Evolutionary conservation across 2,888 invertebrate species (phyloP).

Genomic region (Tricholauxania praeusta): DNA sequence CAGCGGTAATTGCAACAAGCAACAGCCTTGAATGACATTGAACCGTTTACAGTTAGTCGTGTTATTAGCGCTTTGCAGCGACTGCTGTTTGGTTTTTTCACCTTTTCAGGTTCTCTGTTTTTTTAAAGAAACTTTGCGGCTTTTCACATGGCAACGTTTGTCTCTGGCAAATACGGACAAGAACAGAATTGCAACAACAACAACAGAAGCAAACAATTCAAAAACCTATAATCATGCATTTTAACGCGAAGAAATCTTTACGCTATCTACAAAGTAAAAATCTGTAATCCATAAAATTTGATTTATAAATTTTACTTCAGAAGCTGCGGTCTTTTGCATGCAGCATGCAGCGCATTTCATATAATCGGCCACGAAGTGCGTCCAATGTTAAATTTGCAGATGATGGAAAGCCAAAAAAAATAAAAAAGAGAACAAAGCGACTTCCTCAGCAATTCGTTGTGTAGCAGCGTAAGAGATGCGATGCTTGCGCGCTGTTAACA

Average conservation of each 20-base stretch:
- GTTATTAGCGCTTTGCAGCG: background rate
- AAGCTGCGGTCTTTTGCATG: background rate
- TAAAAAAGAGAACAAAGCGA: background rate
- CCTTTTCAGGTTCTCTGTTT: background rate
- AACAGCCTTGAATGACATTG: constrained; percentile 21
- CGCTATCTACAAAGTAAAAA: constrained; percentile 13
- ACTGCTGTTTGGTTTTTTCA: background rate
- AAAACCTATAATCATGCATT: constrained; percentile 25
- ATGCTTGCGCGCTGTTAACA: background rate
- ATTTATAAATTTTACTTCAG: constrained; percentile 18
- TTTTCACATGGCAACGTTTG: background rate
- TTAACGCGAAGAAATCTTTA: constrained; percentile 8
- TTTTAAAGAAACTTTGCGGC: constrained; percentile 1
- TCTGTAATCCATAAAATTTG: constrained; percentile 29
- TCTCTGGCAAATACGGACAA: too few relatives aligned
- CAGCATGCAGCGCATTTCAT: background rate
- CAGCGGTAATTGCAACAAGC: background rate
- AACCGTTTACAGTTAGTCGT: constrained; percentile 10
- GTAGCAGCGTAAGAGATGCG: background rate
- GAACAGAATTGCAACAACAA: background rate
- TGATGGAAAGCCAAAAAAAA: background rate
- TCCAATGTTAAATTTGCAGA: background rate
- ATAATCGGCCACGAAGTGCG: too few relatives aligned
- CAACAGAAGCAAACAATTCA: background rate
- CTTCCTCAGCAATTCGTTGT: background rate